Evolutionary conservation across 1,140 invertebrate species (phyloP), one percentile per base, ranked within the genome.

Genomic region (Drosophila novamexicana): DNA sequence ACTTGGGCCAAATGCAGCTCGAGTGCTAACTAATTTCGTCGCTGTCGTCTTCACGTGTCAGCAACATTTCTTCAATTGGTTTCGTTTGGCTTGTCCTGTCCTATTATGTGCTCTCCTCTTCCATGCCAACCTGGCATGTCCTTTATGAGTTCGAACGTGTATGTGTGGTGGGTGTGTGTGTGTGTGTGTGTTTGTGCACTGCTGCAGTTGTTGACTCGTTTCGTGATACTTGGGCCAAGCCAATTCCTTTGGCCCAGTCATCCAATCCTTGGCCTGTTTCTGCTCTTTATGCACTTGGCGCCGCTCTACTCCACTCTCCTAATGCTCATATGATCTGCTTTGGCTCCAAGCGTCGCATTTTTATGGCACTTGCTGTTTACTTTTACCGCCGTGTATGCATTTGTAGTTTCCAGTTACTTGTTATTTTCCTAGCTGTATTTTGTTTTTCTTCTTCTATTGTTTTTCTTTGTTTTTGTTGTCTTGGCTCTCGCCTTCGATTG

Each of bases 1-100:
- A 80, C 65, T 52, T 36, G 59, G 79, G 83, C 84, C 83, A 88
- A 89, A 59, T 65, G 67, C 68, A 75, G 80, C 84, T 78, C 73
- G 76, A 89, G 84, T 89, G 84, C 84, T 90, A 89, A 89, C 84
- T 89, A 89, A 89, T 89, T 89, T 89, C 63, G 67, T 81, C 77
- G 83, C 78, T 79, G 79, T 79, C 84, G 65, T 74, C 79, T 70
- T 64, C 72, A 68, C 49, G 36, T 75, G 45, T 67, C 72, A 70
- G 57, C 53, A 45, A 62, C 53, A 50, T 53, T 56, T 64, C 58
- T 72, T 89, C 75, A 80, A 82, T 84, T 80, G 79, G 84, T 89
- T 84, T 84, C 69, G 56, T 70, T 79, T 77, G 81, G 84, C 57
- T 59, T 59, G 57, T 59, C 57, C 57, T 59, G 57, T 47, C 5